Conservation (phyloP, 2,888 invertebrate species). For the Conistra vaccinii region DNA sequence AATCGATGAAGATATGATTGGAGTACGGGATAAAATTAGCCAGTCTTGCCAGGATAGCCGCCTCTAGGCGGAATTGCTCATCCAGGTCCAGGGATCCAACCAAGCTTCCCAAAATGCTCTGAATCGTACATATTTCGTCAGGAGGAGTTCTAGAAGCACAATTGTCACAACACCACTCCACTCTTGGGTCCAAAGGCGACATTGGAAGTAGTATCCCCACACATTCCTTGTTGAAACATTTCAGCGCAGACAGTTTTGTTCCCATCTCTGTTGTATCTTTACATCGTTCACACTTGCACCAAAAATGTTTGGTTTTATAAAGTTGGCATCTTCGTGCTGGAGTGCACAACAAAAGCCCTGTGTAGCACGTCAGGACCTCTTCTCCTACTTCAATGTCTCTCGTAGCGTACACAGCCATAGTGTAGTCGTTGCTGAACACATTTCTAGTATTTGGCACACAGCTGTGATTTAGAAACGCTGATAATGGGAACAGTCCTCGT, state of each 20-base stretch:
- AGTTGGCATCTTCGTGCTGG: conserved; percentile 91
- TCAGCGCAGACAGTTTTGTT: conserved; percentile 88
- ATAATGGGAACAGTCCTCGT: conserved; percentile 92
- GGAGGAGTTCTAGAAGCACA: conserved; percentile 83
- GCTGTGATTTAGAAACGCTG: conserved; percentile 92
- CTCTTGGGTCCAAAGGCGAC: conserved; percentile 84
- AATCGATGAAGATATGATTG: conserved; percentile 84
- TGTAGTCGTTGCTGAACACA: conserved; percentile 88
- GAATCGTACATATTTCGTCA: conserved; percentile 85
- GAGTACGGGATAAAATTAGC: conserved; percentile 81
- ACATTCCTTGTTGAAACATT: conserved; percentile 88
- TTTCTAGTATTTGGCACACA: conserved; percentile 93
- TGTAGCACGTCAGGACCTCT: conserved; percentile 92
- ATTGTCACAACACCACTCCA: conserved; percentile 90
- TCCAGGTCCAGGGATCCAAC: conserved; percentile 86
- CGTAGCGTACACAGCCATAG: conserved; percentile 91
- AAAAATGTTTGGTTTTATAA: conserved; percentile 92
- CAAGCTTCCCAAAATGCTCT: conserved; percentile 89
- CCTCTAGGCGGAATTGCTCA: conserved; percentile 85
- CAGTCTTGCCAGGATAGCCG: conserved; percentile 77
- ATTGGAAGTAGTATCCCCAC: conserved; percentile 89
- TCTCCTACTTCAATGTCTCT: conserved; percentile 90
- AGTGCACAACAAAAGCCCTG: conserved; percentile 93
- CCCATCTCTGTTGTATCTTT: conserved; percentile 92
- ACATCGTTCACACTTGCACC: conserved; percentile 92